phyloP scores from a whole-genome alignment of 2,113 vertebrate genomes.

The Anarhynchus alexandrinus region DNA sequence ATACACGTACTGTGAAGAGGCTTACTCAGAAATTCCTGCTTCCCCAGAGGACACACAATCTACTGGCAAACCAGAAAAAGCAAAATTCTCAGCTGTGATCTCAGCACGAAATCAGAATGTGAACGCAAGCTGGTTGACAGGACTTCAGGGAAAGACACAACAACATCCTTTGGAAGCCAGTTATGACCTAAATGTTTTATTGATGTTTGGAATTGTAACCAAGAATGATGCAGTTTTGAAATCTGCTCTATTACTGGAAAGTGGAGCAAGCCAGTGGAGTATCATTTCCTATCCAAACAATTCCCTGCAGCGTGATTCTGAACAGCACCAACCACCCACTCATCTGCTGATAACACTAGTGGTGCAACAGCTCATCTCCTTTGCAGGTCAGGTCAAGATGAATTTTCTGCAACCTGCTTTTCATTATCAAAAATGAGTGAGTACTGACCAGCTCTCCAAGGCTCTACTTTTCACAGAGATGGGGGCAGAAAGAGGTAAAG shows the following conservation, averaged over 20 bases:
- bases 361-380: background rate
- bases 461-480: background rate
- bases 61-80: background rate
- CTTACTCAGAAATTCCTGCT: background rate
- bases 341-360: background rate
- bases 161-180: background rate
- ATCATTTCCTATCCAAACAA: background rate
- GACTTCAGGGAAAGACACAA: background rate
- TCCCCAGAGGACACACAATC: background rate
- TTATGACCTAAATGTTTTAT: background rate
- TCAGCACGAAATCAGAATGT: rapidly evolving
- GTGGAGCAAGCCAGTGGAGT: background rate
- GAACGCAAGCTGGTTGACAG: rapidly evolving
- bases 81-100: background rate
- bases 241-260: background rate
- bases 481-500: background rate
- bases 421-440: background rate
- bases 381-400: background rate
- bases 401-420: background rate
- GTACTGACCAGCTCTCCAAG: background rate
- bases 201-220: background rate
- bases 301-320: background rate
- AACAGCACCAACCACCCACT: background rate
- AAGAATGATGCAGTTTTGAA: background rate
- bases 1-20: rapidly evolving